Evolutionary conservation across 2,797 vertebrate species (phyloP), one percentile per base, ranked within the genome.

Genomic region (Adrianichthys oophorus): DNA sequence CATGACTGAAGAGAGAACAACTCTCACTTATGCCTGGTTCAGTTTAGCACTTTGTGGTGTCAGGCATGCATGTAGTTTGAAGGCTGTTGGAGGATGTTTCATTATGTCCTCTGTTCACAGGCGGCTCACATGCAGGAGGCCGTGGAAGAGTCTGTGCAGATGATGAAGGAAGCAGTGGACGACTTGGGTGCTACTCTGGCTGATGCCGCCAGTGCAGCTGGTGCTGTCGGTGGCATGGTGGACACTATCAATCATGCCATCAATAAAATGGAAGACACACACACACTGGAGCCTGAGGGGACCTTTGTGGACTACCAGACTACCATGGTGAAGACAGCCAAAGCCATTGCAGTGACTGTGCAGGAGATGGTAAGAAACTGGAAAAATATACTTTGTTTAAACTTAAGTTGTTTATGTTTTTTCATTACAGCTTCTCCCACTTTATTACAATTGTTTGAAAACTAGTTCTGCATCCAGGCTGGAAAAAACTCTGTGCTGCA

Each of bases 281-380:
- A 92, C 0, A 58, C 87, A 50, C 90, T 92, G 0, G 97, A 98
- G 44, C 94, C 96, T 5, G 95, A 99, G 49, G 96, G 96, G 26
- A 93, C 93, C 19, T 99, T 99, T n/a, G 97, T 98, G 78, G 98
- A 99, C 85, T 99, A 98, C 78, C 97, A 99, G 79, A 99, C 98
- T 8, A 98, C 96, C 0, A 99, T 98, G 98, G 97, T 99, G 65
- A 97, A 94, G 89, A 98, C 96, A 0, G 96, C 97, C 69, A 98
- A 98, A 78, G 98, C 98, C 71, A 98, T 99, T 0, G 96, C 98
- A 4, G 95, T 99, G 79, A 98, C 95, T 0, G 95, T 98, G 59
- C 97, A 98, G 86, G 97, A 99, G 82, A 98, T 99, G 96, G 97
- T 99, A 78, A 72, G 92, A 4, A 19, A 15, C 18, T 48, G 1